Conservation (phyloP, 2,113 vertebrate species). For the Seriola rivoliana region DNA sequence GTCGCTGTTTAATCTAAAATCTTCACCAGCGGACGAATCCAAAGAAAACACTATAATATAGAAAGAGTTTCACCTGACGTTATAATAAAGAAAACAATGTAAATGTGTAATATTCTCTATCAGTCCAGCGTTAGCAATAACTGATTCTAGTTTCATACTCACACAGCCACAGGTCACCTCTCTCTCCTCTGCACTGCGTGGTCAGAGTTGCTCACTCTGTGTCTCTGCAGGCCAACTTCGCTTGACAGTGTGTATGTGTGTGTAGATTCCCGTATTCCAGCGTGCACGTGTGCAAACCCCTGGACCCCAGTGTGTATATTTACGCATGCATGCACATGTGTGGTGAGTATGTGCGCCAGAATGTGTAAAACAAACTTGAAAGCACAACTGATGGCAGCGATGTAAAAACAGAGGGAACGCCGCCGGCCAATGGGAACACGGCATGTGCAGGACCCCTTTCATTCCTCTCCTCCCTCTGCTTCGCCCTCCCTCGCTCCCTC, state of each 20-base stretch:
- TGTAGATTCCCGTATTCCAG: constrained; percentile 30
- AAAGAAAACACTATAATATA: background rate
- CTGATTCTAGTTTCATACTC: constrained; percentile 65
- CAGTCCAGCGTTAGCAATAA: background rate
- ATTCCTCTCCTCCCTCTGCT: constrained; percentile 53
- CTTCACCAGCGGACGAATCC: background rate
- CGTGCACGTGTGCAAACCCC: constrained; percentile 52
- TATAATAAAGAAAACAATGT: background rate
- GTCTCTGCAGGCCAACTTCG: constrained; percentile 22
- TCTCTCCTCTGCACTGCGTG: constrained; percentile 55
- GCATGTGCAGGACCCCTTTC: constrained; percentile 29
- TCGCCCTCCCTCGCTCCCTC: constrained; percentile 51
- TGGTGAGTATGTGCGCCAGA: constrained; percentile 48
- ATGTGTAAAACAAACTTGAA: constrained; percentile 76
- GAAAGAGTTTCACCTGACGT: background rate
- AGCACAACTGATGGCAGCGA: constrained; percentile 75
- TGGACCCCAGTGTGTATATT: constrained; percentile 59
- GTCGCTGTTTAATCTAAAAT: constrained; percentile 17
- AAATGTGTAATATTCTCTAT: background rate
- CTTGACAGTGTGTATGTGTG: constrained; percentile 38
- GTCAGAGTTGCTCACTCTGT: constrained; percentile 48
- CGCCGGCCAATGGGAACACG: constrained; percentile 74
- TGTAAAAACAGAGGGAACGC: constrained; percentile 81
- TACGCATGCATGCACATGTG: constrained; percentile 77
- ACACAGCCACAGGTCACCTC: constrained; percentile 62